These are phyloP conservation scores for Dendrocincla fuliginosa DNA, from an alignment of 2,797 vertebrate genomes.

Conservation along the genomic window DNA sequence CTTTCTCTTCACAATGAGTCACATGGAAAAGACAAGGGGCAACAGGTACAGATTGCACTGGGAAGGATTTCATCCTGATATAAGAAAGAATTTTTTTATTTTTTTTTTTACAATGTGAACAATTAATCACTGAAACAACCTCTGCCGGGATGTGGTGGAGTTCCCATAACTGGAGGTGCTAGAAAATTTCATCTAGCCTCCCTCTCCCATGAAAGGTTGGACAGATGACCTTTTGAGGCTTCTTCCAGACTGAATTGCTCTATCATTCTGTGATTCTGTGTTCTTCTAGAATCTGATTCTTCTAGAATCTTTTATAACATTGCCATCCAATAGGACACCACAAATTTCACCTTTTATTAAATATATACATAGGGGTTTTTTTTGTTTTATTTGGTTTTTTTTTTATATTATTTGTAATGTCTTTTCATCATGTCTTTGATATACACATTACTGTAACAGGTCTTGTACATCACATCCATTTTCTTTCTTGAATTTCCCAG, in stretches of 20 bases:
- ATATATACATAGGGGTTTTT: too few species aligned
- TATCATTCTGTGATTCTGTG: neutral
- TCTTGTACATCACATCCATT: neutral
- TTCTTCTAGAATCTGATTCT: neutral
- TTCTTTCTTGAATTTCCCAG: neutral
- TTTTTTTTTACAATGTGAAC: neutral
- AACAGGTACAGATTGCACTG: neutral
- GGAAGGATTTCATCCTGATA: neutral
- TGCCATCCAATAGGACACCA: neutral
- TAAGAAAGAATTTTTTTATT: neutral
- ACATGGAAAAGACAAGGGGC: neutral
- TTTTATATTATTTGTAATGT: neutral
- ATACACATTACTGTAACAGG: neutral
- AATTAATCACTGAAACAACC: neutral
- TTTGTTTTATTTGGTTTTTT: neutral
- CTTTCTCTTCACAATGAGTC: neutral
- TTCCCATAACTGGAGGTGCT: neutral
- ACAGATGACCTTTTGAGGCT: neutral
- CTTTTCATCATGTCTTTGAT: neutral
- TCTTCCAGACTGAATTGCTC: neutral
- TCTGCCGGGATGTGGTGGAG: neutral
- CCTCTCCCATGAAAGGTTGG: neutral
- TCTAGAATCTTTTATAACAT: neutral
- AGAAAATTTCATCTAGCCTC: neutral
- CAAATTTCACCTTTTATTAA: neutral